Evolutionary conservation across 2,797 vertebrate genomes (phyloP), one percentile per base, ranked within the genome.

Genomic region (Chromobotia macracanthus): DNA sequence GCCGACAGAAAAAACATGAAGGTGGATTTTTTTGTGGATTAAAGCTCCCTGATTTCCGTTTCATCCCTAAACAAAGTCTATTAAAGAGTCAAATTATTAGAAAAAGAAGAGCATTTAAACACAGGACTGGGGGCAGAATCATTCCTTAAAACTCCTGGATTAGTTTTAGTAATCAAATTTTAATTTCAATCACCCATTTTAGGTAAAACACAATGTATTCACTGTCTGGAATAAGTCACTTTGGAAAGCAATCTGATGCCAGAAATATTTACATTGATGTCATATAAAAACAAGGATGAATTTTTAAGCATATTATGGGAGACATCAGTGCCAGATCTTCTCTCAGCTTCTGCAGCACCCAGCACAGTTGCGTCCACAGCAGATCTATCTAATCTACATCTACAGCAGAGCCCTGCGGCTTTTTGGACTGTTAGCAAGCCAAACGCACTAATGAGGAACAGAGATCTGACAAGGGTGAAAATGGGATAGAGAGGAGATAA

Each of bases 371-470:
- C 46, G 50, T 76, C 63, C 63, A 56, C 8, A 8, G 50, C 11
- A 78, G 46, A 53, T 78, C 56, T 35, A 61, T 69, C 65, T 66
- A 38, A 63, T 50, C 64, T 75, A 44, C 69, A 66, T 71, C 65
- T 80, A 80, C 31, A 41, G 38, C 7, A 41, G 9, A 41, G 21
- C 41, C 64, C 72, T 58, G 61, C 35, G 35, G 53, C 65, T 68
- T 76, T 82, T 11, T 0, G 60, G 75, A 51, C 38, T 64, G 72
- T 55, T 76, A 76, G 66, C 5, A 48, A 76, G 80, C 73, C 51
- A 76, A 60, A 63, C 13, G 38, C 73, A 35, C 79, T 74, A 76
- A 77, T 74, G 61, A 74, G 80, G 63, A 74, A 25, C 60, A 75
- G 76, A 15, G 66, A 80, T 65, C 53, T 19, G 48, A 76, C 19